phyloP scores from a whole-genome alignment of 2,797 vertebrate species.

The Vespertilio murinus region DNA sequence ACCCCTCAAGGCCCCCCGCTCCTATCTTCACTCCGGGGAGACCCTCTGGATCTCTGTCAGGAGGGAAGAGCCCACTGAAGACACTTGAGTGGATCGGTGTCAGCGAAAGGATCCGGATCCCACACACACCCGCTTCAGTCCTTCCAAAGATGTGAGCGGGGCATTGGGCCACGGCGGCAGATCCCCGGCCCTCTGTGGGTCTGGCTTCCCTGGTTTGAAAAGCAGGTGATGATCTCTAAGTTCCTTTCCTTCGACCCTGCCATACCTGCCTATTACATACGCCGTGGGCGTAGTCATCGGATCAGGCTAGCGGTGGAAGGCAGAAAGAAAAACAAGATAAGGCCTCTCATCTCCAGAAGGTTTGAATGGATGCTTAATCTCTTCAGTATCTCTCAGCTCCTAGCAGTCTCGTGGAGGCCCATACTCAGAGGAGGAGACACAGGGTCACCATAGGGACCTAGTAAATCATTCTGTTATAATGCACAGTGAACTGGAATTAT shows the following conservation, averaged over 20 bases:
- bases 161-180: not conserved
- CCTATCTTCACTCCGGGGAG: not conserved
- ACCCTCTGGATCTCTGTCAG: conserved; percentile 4
- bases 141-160: not conserved
- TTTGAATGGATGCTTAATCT: not conserved
- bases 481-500: not conserved
- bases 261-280: not conserved
- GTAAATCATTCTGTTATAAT: not conserved
- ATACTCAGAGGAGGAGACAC: not conserved
- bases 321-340: not conserved
- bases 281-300: not conserved
- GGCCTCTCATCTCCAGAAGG: not conserved
- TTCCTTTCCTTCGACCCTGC: not conserved
- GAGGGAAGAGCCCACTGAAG: not conserved
- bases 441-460: not conserved
- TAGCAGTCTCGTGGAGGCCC: not conserved
- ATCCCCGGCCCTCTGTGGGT: not conserved
- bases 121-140: not conserved
- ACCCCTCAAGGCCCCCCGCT: conserved; percentile 26
- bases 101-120: not conserved
- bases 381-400: not conserved
- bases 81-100: not conserved
- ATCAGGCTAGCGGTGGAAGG: not conserved
- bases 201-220: conserved; percentile 19
- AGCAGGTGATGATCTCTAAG: not conserved